Evolutionary conservation across 1,140 invertebrate genomes (phyloP).

Genomic region (Zeugodacus cucurbitae): DNA sequence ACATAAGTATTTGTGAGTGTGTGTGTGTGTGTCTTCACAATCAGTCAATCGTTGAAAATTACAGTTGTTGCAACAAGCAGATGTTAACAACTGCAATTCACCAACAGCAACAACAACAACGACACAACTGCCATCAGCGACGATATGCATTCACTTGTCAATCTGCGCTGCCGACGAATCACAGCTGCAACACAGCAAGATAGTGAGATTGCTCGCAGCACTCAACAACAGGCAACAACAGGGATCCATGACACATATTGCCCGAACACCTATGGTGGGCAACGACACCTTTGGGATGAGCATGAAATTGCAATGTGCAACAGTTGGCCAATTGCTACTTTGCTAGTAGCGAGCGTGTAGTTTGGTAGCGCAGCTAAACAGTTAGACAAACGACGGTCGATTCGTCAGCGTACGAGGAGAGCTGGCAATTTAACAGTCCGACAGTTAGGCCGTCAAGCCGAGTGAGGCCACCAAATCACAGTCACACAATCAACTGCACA

Average conservation of each 20-base stretch:
- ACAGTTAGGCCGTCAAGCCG: not conserved
- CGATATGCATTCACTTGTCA: constrained; percentile 29
- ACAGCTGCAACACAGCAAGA: not conserved
- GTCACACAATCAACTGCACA: not conserved
- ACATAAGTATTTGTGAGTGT: not conserved
- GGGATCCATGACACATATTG: not conserved
- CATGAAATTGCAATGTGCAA: constrained; percentile 23
- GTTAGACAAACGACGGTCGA: not conserved
- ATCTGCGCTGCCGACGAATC: not conserved
- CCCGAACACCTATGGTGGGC: not conserved
- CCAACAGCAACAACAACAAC: too few relatives aligned
- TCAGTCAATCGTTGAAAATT: constrained; percentile 30
- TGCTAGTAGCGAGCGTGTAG: not conserved
- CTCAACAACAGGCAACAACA: too few relatives aligned
- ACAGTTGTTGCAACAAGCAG: not conserved
- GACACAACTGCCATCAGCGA: not conserved
- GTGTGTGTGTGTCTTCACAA: not conserved
- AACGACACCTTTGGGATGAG: constrained; percentile 10
- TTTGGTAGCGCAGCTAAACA: not conserved
- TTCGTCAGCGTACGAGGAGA: not conserved
- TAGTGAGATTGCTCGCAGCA: not conserved
- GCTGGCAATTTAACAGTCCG: not conserved
- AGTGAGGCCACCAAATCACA: not conserved
- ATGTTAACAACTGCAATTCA: not conserved
- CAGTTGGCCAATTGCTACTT: not conserved